Conservation (phyloP, 2,888 invertebrate genomes). For the Cecidostiba fungosa region DNA sequence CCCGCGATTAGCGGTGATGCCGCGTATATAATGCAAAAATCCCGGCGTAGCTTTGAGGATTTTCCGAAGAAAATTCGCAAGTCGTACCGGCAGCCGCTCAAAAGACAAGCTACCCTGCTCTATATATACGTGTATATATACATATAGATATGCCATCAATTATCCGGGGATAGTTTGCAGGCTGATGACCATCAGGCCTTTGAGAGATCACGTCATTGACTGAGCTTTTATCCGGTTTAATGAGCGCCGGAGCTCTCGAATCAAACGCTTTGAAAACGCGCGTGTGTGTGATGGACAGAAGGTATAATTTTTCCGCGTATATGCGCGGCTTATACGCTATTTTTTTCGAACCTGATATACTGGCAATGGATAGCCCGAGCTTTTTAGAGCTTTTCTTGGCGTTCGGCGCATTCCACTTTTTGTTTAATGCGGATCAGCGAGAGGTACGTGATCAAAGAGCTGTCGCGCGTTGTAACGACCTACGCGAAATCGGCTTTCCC, state of each 20-base stretch:
- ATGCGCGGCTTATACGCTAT: neutral
- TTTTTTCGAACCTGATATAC: neutral
- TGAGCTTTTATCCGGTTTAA: neutral
- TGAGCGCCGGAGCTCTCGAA: neutral
- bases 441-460: too few species aligned
- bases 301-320: neutral
- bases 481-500: too few species aligned
- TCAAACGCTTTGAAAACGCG: neutral
- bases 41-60: slow-evolving; percentile 11
- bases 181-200: neutral
- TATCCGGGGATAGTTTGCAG: slow-evolving; percentile 10
- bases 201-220: slow-evolving; percentile 16
- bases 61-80: neutral
- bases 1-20: slow-evolving; percentile 15
- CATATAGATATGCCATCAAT: neutral
- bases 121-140: too few species aligned
- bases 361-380: too few species aligned
- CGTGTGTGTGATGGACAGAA: neutral
- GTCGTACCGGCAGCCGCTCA: neutral
- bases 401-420: too few species aligned
- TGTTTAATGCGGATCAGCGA: too few species aligned
- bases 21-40: neutral
- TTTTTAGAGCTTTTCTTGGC: too few species aligned
- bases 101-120: neutral
- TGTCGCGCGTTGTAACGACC: too few species aligned